Evolutionary conservation across 1,140 invertebrate species (phyloP).

Genomic region (Pachypsylla venusta): DNA sequence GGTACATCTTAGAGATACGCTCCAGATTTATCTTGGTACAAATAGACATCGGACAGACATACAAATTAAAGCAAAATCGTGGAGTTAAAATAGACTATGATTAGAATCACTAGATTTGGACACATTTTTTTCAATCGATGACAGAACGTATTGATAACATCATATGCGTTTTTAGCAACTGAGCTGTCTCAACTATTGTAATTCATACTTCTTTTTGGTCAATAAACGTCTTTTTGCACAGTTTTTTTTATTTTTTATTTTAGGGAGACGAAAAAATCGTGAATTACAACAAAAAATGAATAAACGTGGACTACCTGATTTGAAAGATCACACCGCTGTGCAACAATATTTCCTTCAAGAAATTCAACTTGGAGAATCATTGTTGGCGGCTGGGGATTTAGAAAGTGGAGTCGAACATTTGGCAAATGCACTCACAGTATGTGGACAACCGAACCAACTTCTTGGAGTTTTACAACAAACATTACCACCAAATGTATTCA

Average conservation of each 20-base stretch:
- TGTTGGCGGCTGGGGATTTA: constrained; percentile 67
- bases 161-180: too few species aligned
- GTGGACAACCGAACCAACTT: constrained; percentile 83
- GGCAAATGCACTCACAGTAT: constrained; percentile 87
- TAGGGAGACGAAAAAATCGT: constrained; percentile 35
- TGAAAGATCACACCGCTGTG: constrained; percentile 80
- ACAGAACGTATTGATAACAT: too few species aligned
- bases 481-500: constrained; percentile 80
- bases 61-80: too few species aligned
- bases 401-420: constrained; percentile 88
- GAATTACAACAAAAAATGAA: constrained; percentile 20
- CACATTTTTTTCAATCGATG: too few species aligned
- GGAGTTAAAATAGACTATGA: too few species aligned
- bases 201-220: too few species aligned
- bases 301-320: constrained; percentile 48
- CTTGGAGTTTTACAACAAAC: constrained; percentile 86
- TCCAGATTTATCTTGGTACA: too few species aligned
- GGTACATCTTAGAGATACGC: too few species aligned
- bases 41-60: too few species aligned
- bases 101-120: too few species aligned
- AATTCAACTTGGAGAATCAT: constrained; percentile 77
- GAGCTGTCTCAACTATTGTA: too few species aligned
- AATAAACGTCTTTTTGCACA: too few species aligned
- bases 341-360: constrained; percentile 37
- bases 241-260: constrained; percentile 23